These are phyloP conservation scores for Amaurobius ferox DNA, from an alignment of 2,888 invertebrate species.

Conservation along the genomic window DNA sequence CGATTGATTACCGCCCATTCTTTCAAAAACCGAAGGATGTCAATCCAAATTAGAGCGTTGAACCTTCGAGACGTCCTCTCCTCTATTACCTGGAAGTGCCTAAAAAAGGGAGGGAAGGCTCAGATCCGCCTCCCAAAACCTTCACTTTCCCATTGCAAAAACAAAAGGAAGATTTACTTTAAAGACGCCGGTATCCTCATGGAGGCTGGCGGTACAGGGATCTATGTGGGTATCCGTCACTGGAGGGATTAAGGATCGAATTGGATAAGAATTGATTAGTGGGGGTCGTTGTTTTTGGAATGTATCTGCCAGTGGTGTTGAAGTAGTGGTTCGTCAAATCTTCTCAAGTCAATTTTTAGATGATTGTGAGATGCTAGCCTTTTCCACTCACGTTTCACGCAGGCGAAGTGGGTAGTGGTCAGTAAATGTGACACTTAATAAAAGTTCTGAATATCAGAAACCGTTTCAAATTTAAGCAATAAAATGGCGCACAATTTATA, in stretches of 20 bases:
- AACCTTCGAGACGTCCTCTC: constrained; percentile 41
- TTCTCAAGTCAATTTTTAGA: too few relatives aligned
- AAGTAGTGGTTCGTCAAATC: too few relatives aligned
- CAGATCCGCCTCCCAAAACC: constrained; percentile 21
- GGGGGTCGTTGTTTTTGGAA: neutral
- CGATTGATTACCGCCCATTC: constrained; percentile 1
- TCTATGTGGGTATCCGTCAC: constrained; percentile 42
- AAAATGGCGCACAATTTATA: too few relatives aligned
- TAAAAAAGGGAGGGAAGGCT: constrained; percentile 37
- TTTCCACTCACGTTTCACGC: too few relatives aligned
- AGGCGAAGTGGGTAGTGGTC: too few relatives aligned
- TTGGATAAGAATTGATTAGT: neutral
- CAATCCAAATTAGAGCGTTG: constrained; percentile 30
- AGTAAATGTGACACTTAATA: too few relatives aligned
- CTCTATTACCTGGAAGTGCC: constrained; percentile 43
- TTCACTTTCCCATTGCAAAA: constrained; percentile 35
- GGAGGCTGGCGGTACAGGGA: constrained; percentile 47
- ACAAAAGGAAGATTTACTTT: constrained; percentile 58
- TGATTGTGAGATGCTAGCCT: too few relatives aligned
- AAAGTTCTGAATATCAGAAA: too few relatives aligned
- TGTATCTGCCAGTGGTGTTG: too few relatives aligned
- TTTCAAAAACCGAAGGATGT: constrained; percentile 12
- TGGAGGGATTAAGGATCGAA: constrained; percentile 28
- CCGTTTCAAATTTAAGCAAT: too few relatives aligned
- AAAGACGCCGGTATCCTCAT: constrained; percentile 25